Percentiles rank a stretch among this genome's conserved stretches.
Conservation (phyloP, 2,888 invertebrate species). For the Chloroclysta siterata region DNA sequence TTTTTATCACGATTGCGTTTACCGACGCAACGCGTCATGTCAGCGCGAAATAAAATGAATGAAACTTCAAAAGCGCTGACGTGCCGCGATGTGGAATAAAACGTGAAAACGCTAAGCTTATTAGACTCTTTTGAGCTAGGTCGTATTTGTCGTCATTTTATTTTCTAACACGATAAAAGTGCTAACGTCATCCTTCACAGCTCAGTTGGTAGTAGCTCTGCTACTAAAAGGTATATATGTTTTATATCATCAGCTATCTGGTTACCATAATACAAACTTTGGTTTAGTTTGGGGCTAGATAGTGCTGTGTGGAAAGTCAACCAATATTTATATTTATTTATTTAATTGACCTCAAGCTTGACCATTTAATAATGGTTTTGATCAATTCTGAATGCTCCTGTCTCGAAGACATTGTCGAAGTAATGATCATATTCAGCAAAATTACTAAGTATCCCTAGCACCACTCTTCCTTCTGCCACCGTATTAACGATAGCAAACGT, state of each 20-base stretch:
- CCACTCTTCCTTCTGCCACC: background rate
- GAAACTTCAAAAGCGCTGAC: slow-evolving; percentile 9
- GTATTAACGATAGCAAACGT: background rate
- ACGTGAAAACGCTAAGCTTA: slow-evolving; percentile 1
- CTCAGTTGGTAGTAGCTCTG: no score
- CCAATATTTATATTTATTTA: no score
- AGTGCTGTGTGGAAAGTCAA: no score
- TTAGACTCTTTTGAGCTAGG: background rate
- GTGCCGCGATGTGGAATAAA: background rate
- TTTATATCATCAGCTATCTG: no score
- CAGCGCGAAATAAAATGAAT: slow-evolving; percentile 20
- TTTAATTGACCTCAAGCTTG: background rate
- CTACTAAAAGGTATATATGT: no score
- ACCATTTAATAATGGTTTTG: background rate
- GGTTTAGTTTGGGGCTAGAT: no score
- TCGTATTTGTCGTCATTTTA: background rate
- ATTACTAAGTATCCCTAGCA: slow-evolving; percentile 13
- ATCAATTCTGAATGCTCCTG: slow-evolving; percentile 22
- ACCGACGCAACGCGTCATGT: slow-evolving; percentile 1
- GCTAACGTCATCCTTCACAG: background rate
- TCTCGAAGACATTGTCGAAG: slow-evolving; percentile 14
- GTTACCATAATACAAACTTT: no score
- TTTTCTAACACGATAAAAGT: background rate
- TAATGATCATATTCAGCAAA: slow-evolving; percentile 29
- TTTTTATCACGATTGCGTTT: slow-evolving; percentile 13